A percentile compares a stretch with the other conserved stretches of the same genome.
Evolutionary conservation across 2,113 vertebrate genomes (phyloP).

Genomic region (Fregata magnificens): DNA sequence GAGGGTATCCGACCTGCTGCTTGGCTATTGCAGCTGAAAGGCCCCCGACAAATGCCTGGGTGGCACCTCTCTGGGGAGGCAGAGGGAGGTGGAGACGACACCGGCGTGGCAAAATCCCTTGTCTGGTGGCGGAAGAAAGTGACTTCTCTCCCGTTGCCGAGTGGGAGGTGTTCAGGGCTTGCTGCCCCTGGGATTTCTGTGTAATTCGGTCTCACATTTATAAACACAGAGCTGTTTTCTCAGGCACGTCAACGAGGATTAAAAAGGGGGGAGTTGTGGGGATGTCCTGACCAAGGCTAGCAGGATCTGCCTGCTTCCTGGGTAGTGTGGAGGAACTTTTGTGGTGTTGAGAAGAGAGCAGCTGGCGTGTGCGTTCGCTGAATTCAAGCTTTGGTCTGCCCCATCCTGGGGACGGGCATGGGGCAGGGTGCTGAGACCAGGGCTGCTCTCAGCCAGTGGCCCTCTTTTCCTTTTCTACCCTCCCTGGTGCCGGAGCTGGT

Average conservation of each 20-base stretch:
- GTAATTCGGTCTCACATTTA: neutral
- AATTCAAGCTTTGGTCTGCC: neutral
- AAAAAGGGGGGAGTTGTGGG: neutral
- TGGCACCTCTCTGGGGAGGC: neutral
- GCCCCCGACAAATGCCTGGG: accelerated
- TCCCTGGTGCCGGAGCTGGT: neutral
- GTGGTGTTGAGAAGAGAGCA: neutral
- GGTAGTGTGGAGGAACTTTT: neutral
- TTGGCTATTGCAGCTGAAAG: neutral
- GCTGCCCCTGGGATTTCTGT: neutral
- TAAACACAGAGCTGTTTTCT: neutral
- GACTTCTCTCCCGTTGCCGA: accelerated
- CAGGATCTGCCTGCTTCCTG: neutral
- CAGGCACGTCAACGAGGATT: neutral
- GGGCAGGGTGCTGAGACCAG: neutral
- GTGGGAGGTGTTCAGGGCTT: neutral
- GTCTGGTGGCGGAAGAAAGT: neutral
- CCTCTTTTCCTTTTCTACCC: neutral
- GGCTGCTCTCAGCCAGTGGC: neutral
- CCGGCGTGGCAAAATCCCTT: neutral
- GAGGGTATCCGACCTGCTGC: accelerated
- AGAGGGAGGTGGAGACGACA: neutral
- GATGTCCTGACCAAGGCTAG: neutral
- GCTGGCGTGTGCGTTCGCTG: accelerated
- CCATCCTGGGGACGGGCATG: accelerated